Evolutionary conservation across 2,888 invertebrate species (phyloP), one percentile per base, ranked within the genome.

Genomic region (Crematogaster levior): DNA sequence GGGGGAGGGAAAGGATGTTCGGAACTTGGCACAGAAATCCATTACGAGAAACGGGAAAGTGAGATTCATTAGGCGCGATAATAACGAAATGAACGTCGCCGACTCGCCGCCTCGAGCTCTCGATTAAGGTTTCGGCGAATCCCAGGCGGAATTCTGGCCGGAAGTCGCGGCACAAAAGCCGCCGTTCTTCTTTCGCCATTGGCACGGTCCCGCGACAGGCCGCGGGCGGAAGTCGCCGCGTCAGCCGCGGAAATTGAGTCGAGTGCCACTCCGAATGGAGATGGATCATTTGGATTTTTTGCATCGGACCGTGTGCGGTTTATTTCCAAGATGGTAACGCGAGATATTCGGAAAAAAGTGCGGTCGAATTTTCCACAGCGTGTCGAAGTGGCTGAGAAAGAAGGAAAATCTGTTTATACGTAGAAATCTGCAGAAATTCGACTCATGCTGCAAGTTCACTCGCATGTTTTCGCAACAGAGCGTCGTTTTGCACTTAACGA

Each of bases 31-130:
- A 90, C 86, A 90, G 89, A 92, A 91, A 92, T 92, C 90, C 92
- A 92, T 92, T 92, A 91, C 89, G 87, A 74, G 86, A 70, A 80
- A 43, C 37, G 82, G 30, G 77, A 60, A 83, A 77, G 84, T 79
- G 84, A 91, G 92, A 92, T 92, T 92, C 92, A 91, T 92, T 92
- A 92, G 91, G 87, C 86, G 84, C 72, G 92, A 92, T 92, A 91
- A 91, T 92, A 91, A 92, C 89, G 88, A 92, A 92, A 92, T 86
- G 92, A 92, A 92, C 91, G 91, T 89, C 92, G 77, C 63, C 27
- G 40, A 43, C 63, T 18, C 88, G 80, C 60, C 61, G 74, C 83
- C 58, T 48, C 82, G 81, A 70, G 65, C 75, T 75, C 83, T 85
- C 85, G 88, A 87, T 90, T 86, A 86, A 83, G 86, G 82, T 83